These are phyloP conservation scores for Garra rufa DNA, from an alignment of 2,113 vertebrate genomes.

Conservation along the genomic window DNA sequence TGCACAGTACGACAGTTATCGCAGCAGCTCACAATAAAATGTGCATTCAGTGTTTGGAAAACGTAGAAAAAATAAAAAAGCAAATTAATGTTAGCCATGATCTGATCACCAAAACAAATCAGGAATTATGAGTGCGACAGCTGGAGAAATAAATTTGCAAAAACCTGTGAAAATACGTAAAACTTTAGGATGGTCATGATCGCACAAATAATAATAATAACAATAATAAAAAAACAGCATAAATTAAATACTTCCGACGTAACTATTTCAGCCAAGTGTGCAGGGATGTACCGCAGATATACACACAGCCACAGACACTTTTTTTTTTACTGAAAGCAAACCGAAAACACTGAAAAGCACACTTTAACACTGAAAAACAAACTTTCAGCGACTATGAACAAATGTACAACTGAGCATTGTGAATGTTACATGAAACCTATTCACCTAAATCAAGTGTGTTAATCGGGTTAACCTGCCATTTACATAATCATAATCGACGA, in stretches of 20 bases:
- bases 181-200: not conserved
- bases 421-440: conserved; percentile 2
- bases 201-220: not conserved
- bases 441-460: conserved; percentile 36
- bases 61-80: not conserved
- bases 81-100: not conserved
- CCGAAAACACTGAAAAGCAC: conserved; percentile 19
- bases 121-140: not conserved
- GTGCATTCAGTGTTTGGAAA: conserved; percentile 8
- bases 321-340: conserved; percentile 1
- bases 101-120: not conserved
- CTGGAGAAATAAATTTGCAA: not conserved
- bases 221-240: not conserved
- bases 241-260: not conserved
- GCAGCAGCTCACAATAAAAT: conserved; percentile 14
- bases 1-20: not conserved
- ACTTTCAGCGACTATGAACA: not conserved
- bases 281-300: conserved; percentile 14
- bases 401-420: conserved; percentile 28
- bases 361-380: conserved; percentile 24
- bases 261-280: conserved; percentile 8
- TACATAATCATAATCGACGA: not conserved
- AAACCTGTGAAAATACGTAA: not conserved
- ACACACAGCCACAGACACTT: not conserved
- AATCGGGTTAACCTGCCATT: conserved; percentile 36